phyloP scores from a whole-genome alignment of 2,888 invertebrate genomes.

The Rhaphigaster nebulosa region DNA sequence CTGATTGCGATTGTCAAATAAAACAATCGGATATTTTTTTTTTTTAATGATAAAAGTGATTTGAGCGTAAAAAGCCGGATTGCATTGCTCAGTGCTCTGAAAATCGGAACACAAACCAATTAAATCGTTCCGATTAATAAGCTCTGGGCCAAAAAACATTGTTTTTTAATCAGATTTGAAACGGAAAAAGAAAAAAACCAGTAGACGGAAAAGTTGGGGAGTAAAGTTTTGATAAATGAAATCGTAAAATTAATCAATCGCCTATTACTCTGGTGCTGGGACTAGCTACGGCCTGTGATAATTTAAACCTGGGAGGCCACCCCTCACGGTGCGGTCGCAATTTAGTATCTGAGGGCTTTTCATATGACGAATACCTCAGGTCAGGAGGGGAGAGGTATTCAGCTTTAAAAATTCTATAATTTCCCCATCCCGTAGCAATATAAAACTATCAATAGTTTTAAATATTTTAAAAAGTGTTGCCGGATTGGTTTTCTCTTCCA shows the following conservation, averaged over 20 bases:
- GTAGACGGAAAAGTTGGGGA: neutral
- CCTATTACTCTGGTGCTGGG: neutral
- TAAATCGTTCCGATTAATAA: neutral
- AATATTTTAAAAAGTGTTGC: too few relatives aligned
- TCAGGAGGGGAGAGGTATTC: neutral
- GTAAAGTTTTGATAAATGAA: slow-evolving; percentile 36
- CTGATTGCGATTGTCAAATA: neutral
- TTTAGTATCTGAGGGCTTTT: neutral
- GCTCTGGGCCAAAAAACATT: neutral
- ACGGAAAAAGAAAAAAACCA: neutral
- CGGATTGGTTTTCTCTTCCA: too few relatives aligned
- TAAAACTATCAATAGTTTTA: too few relatives aligned
- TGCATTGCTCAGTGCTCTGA: neutral
- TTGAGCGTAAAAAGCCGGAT: neutral
- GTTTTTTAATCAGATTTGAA: neutral
- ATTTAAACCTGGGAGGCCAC: neutral
- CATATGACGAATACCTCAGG: neutral
- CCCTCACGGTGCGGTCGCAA: neutral
- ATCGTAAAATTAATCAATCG: neutral
- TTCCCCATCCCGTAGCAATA: neutral
- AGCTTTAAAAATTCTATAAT: neutral
- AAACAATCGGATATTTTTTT: neutral
- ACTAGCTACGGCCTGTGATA: neutral
- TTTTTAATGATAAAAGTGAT: neutral
- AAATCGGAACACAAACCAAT: neutral